Percentiles rank a stretch among this genome's conserved stretches.
Conservation (phyloP, 2,888 invertebrate species). For the Zhuqinia jingwanae region DNA sequence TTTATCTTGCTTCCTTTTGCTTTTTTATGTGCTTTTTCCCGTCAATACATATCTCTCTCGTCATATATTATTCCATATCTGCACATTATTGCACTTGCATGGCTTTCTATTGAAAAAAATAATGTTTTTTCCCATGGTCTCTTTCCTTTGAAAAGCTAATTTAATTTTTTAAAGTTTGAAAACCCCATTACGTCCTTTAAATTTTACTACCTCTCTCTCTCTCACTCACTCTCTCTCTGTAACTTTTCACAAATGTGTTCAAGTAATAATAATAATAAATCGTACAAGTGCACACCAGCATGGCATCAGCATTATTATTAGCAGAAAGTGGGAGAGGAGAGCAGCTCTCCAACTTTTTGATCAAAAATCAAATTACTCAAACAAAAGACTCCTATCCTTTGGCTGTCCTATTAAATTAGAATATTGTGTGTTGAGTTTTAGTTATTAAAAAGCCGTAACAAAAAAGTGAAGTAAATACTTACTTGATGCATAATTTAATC, state of each 20-base stretch:
- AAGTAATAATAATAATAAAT: not conserved
- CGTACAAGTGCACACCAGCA: conserved; percentile 15
- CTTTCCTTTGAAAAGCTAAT: not conserved
- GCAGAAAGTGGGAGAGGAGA: not conserved
- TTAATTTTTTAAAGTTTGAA: conserved; percentile 11
- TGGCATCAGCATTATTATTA: not conserved
- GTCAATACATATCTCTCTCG: conserved; percentile 1
- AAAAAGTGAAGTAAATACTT: conserved; percentile 6
- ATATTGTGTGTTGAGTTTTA: conserved; percentile 42
- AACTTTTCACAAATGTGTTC: not conserved
- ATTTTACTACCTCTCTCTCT: conserved; percentile 10
- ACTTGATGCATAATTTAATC: conserved; percentile 71
- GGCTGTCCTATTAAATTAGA: conserved; percentile 27
- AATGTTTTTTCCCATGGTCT: not conserved
- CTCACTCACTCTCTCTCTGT: no score
- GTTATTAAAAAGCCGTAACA: conserved; percentile 41
- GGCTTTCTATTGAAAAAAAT: not conserved
- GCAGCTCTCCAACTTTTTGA: conserved; percentile 22
- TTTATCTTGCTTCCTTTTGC: conserved; percentile 35
- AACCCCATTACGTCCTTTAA: not conserved
- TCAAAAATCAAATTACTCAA: conserved; percentile 32
- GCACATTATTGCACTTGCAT: not conserved
- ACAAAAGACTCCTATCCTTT: not conserved
- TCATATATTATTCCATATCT: not conserved
- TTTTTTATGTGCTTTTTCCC: conserved; percentile 10